Percentiles rank a stretch among this genome's conserved stretches.
Conservation (phyloP, 2,113 vertebrate genomes). For the Cyphomyrus plagiostoma region DNA sequence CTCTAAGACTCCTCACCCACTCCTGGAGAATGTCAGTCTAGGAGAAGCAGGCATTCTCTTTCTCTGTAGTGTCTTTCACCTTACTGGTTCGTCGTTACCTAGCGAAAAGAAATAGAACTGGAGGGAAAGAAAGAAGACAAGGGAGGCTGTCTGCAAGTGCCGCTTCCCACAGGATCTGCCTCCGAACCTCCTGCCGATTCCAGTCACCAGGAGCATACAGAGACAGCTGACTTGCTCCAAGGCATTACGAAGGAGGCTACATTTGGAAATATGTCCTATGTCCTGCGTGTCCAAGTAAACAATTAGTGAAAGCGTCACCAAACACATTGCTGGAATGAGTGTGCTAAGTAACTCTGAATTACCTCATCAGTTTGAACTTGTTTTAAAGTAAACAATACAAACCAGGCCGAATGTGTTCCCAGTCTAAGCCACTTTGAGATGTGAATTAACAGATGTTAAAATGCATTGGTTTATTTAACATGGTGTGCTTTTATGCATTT, state of each 20-base stretch:
- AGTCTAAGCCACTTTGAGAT: background rate
- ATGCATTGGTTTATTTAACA: background rate
- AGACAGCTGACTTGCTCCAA: background rate
- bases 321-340: background rate
- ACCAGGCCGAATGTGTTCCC: background rate
- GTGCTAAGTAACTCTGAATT: background rate
- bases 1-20: background rate
- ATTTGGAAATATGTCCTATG: background rate
- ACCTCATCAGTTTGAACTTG: background rate
- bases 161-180: background rate
- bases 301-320: background rate
- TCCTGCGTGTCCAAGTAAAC: background rate
- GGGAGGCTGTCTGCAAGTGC: background rate
- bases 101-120: background rate
- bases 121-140: background rate
- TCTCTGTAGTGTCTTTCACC: background rate
- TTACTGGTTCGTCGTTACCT: background rate
- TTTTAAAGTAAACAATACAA: slow-evolving; percentile 7
- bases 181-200: background rate
- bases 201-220: background rate
- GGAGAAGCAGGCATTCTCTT: background rate
- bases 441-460: background rate
- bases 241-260: background rate
- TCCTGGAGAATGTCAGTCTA: background rate
- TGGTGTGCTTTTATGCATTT: background rate